Base-by-base conservation (phyloP, 1,140 invertebrate genomes). In the Pemphigus obesinymphae region DNA sequence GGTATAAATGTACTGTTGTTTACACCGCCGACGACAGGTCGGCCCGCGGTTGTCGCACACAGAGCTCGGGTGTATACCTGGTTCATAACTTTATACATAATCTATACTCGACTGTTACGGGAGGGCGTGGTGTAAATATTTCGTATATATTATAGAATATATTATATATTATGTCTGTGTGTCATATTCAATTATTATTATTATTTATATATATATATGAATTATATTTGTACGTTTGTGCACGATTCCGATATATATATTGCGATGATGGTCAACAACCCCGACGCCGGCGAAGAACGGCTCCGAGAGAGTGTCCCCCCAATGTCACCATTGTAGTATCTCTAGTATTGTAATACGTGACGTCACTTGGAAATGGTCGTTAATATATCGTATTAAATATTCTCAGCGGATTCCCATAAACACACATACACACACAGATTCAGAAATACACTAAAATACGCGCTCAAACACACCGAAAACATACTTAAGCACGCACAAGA, bases 61-160 rank as follows among this genome's bases (percentile, higher is more conserved):
- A n/a, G n/a, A n/a, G n/a, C n/a, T n/a, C n/a, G n/a, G n/a, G n/a
- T n/a, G n/a, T n/a, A n/a, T n/a, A n/a, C n/a, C n/a, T n/a, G n/a
- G n/a, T n/a, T n/a, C n/a, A n/a, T n/a, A n/a, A n/a, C n/a, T n/a
- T n/a, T n/a, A n/a, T n/a, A n/a, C n/a, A n/a, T n/a, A n/a, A n/a
- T n/a, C n/a, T n/a, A n/a, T n/a, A n/a, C n/a, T n/a, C n/a, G n/a
- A n/a, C n/a, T n/a, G n/a, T n/a, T n/a, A n/a, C n/a, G n/a, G 26
- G 58, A 73, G 20, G 72, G 72, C 43, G 72, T 31, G 72, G 72
- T 55, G 72, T 75, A 75, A 55, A 75, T 75, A 75, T 55, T 75
- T 37, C 11, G 4, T 37, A 66, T n/a, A 40, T 20, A 66, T n/a
- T n/a, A n/a, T n/a, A n/a, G n/a, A n/a, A n/a, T n/a, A n/a, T n/a